These are phyloP conservation scores for Priocnemis perturbator DNA, from an alignment of 2,888 invertebrate species.

Conservation along the genomic window DNA sequence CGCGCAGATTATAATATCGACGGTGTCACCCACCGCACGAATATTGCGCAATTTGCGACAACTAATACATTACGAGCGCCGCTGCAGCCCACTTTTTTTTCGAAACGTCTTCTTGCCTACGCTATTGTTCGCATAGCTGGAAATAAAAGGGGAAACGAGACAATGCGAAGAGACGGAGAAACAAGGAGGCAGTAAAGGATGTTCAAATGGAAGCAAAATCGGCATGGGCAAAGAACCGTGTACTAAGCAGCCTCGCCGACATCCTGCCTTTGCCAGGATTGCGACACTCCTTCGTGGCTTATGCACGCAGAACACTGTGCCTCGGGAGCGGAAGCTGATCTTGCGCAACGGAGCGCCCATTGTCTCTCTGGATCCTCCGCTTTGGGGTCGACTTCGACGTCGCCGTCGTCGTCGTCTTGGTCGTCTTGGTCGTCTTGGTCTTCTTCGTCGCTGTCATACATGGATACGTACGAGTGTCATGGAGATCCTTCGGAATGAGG, in stretches of 20 bases:
- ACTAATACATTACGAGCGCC: too few relatives aligned
- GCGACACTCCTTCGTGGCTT: slow-evolving; percentile 65
- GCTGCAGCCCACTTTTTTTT: too few relatives aligned
- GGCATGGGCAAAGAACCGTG: slow-evolving; percentile 64
- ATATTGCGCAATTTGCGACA: slow-evolving; percentile 17
- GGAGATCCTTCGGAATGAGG: slow-evolving; percentile 1
- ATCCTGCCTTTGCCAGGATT: slow-evolving; percentile 69
- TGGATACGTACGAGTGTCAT: slow-evolving; percentile 26
- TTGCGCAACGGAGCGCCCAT: slow-evolving; percentile 70
- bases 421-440: slow-evolving; percentile 22
- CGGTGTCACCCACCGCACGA: too few relatives aligned
- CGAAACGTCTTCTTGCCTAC: slow-evolving; percentile 5
- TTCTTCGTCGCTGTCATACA: background rate
- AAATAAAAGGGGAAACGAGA: slow-evolving; percentile 15
- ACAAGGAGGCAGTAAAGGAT: slow-evolving; percentile 38
- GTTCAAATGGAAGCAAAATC: slow-evolving; percentile 64
- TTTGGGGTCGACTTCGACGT: slow-evolving; percentile 53
- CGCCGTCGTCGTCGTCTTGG: slow-evolving; percentile 45
- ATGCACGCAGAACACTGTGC: slow-evolving; percentile 52
- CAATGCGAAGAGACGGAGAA: slow-evolving; percentile 15
- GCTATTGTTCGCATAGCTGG: slow-evolving; percentile 6
- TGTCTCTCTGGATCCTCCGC: slow-evolving; percentile 64
- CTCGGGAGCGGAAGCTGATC: slow-evolving; percentile 65
- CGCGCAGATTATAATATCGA: too few relatives aligned
- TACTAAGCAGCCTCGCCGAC: slow-evolving; percentile 71